Percentiles rank a stretch among this genome's conserved stretches.
Conservation (phyloP, 2,888 invertebrate genomes). For the Plagodis dolabraria region DNA sequence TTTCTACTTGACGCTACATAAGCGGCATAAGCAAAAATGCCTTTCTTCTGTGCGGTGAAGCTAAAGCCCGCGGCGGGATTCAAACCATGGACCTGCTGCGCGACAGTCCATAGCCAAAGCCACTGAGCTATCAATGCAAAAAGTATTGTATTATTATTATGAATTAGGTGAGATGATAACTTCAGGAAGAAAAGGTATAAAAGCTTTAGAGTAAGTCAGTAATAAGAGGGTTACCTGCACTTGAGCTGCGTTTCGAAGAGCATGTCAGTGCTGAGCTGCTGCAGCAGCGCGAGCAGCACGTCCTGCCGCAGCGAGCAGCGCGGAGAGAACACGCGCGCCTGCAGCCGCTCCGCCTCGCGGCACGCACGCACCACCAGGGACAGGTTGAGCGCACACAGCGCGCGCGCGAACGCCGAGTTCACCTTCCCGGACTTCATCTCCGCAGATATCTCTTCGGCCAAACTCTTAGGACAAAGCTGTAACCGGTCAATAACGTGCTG, state of each 20-base stretch:
- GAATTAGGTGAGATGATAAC: too few relatives aligned
- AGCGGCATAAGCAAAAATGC: too few relatives aligned
- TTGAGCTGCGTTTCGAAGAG: conserved; percentile 88
- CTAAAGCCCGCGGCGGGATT: too few relatives aligned
- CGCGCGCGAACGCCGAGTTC: conserved; percentile 94
- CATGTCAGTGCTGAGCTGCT: conserved; percentile 96
- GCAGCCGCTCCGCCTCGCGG: conserved; percentile 91
- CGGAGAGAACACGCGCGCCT: conserved; percentile 91
- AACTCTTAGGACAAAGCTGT: conserved; percentile 50
- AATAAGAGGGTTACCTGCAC: conserved; percentile 58
- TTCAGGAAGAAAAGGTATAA: too few relatives aligned
- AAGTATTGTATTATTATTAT: too few relatives aligned
- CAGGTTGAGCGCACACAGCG: conserved; percentile 93
- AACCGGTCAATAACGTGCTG: not conserved
- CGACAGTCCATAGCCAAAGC: too few relatives aligned
- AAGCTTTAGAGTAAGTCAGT: not conserved
- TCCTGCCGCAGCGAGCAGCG: conserved; percentile 91
- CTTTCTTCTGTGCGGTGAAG: too few relatives aligned
- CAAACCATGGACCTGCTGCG: too few relatives aligned
- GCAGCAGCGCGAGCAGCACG: conserved; percentile 95
- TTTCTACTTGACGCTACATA: too few relatives aligned
- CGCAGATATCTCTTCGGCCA: conserved; percentile 59
- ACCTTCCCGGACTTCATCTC: conserved; percentile 85
- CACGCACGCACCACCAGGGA: conserved; percentile 93
- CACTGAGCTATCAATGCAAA: too few relatives aligned